phyloP scores from a whole-genome alignment of 1,140 invertebrate species.

The Tenebrio molitor region DNA sequence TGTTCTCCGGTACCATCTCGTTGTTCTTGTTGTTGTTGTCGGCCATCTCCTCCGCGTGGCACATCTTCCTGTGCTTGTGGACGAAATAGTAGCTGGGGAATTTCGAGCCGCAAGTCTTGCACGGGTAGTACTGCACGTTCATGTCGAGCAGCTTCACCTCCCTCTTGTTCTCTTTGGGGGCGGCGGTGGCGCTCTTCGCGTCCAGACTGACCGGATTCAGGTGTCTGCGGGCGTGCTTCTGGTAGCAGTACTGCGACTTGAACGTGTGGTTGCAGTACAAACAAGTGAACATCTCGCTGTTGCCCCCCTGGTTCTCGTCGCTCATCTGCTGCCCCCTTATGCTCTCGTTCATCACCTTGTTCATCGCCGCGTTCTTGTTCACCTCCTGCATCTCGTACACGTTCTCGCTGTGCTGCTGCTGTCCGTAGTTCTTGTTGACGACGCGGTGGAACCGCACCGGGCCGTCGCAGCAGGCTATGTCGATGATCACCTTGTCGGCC shows the following conservation, averaged over 20 bases:
- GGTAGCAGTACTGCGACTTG: conserved; percentile 86
- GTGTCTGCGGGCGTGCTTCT: conserved; percentile 83
- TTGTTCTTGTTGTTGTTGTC: conserved; percentile 62
- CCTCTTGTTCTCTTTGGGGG: conserved; percentile 62
- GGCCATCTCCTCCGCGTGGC: conserved; percentile 77
- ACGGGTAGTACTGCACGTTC: conserved; percentile 92
- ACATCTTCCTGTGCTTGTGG: conserved; percentile 89
- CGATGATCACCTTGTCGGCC: conserved; percentile 75
- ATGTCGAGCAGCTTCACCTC: conserved; percentile 79
- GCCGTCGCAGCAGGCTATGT: conserved; percentile 89
- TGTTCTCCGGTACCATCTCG: conserved; percentile 59
- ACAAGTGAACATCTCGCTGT: conserved; percentile 75
- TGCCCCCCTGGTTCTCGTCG: conserved; percentile 61
- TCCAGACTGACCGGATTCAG: conserved; percentile 70
- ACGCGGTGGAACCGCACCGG: conserved; percentile 86
- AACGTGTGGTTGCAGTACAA: conserved; percentile 85
- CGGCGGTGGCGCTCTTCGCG: conserved; percentile 48
- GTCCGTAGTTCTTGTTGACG: conserved; percentile 80
- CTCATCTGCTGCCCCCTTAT: conserved; percentile 65
- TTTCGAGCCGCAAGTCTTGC: conserved; percentile 91
- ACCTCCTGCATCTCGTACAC: conserved; percentile 52
- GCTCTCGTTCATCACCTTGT: conserved; percentile 68
- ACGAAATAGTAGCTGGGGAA: conserved; percentile 95
- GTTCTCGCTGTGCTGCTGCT: conserved; percentile 43
- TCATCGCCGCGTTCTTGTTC: conserved; percentile 65